Percentiles rank a stretch among this genome's conserved stretches.
Conservation (phyloP, 2,113 vertebrate species). For the Alosa alosa region DNA sequence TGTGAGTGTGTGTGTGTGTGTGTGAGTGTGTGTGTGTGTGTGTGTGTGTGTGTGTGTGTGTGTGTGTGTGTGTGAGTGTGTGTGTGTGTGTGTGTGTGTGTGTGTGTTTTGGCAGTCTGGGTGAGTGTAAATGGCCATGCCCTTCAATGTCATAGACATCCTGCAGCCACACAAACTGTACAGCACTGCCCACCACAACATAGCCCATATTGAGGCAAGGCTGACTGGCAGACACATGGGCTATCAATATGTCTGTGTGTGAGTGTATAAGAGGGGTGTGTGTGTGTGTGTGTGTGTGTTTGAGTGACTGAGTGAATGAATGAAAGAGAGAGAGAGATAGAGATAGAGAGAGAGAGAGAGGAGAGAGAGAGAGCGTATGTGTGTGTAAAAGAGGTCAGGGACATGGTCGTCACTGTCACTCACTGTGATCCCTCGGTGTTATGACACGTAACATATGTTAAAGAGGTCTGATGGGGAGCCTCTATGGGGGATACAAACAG, state of each 20-base stretch:
- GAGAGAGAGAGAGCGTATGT: background rate
- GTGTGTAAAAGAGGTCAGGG: background rate
- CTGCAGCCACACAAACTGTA: background rate
- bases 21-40: background rate
- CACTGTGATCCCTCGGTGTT: background rate
- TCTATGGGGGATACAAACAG: background rate
- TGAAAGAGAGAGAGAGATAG: too few species aligned
- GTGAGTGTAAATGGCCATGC: background rate
- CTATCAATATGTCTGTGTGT: background rate
- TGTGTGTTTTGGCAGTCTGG: background rate
- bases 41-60: too few species aligned
- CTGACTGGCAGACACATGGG: background rate
- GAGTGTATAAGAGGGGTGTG: background rate
- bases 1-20: background rate
- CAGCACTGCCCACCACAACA: background rate
- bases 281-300: background rate
- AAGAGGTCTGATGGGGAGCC: background rate
- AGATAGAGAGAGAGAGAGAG: too few species aligned
- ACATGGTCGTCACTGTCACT: constrained; percentile 6
- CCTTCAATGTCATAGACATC: background rate
- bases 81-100: background rate
- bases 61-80: too few species aligned
- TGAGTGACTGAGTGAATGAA: background rate
- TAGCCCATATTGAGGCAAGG: background rate
- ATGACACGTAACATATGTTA: constrained; percentile 13